Evolutionary conservation across 1,140 invertebrate species (phyloP).

Genomic region (Saccostrea glomerata): DNA sequence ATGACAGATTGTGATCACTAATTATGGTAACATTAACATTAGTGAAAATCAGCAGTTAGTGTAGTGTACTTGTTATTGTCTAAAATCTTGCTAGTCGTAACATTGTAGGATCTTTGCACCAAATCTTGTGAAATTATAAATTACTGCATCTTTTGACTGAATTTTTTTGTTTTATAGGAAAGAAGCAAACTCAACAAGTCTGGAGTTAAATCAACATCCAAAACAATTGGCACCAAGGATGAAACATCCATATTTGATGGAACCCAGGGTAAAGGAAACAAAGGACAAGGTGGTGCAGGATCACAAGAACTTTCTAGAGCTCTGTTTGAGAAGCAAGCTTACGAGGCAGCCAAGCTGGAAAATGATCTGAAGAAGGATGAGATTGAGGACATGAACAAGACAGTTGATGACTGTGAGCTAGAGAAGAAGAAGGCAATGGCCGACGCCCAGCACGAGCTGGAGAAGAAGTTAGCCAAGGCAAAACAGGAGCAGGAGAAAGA

Average conservation of each 20-base stretch:
- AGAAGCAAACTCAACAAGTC: conserved; percentile 44
- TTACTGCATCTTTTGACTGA: too few species aligned
- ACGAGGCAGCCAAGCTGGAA: conserved; percentile 74
- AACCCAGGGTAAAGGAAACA: conserved; percentile 45
- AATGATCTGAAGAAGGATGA: conserved; percentile 72
- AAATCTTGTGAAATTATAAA: too few species aligned
- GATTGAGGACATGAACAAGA: conserved; percentile 69
- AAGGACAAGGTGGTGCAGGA: conserved; percentile 44
- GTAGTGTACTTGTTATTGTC: too few species aligned
- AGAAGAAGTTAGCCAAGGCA: conserved; percentile 65
- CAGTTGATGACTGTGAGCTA: conserved; percentile 68
- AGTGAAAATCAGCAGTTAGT: too few species aligned
- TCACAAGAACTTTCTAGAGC: conserved; percentile 62
- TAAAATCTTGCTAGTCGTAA: too few species aligned
- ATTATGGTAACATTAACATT: too few species aligned
- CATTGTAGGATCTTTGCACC: too few species aligned
- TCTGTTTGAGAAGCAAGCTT: conserved; percentile 76
- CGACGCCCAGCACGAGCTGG: conserved; percentile 67
- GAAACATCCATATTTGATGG: conserved; percentile 47
- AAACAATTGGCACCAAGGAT: background rate
- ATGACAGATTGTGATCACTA: too few species aligned
- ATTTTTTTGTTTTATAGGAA: background rate
- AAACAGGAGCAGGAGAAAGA: conserved; percentile 72
- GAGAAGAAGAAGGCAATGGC: conserved; percentile 67
- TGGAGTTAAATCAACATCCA: conserved; percentile 42